A percentile compares a stretch with the other conserved stretches of the same genome.
These are phyloP conservation scores for Dioctria linearis DNA, from an alignment of 2,888 invertebrate species.

Conservation along the genomic window DNA sequence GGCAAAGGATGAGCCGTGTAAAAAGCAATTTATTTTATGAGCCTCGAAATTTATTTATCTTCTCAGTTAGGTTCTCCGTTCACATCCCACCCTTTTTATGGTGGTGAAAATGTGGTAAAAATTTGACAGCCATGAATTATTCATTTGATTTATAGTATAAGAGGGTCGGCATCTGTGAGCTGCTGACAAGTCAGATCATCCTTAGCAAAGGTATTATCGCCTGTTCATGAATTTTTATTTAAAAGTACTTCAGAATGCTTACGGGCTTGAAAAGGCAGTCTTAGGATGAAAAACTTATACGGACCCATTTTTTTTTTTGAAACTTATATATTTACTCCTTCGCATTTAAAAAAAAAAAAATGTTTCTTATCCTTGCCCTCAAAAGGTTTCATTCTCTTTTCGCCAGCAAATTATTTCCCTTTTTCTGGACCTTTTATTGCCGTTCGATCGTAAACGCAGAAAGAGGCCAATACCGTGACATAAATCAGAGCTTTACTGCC, in stretches of 20 bases:
- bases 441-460: slow-evolving; percentile 39
- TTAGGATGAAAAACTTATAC: slow-evolving; percentile 12
- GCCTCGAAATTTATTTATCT: slow-evolving; percentile 34
- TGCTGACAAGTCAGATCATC: slow-evolving; percentile 38
- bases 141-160: slow-evolving; percentile 35
- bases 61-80: slow-evolving; percentile 18
- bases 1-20: slow-evolving; percentile 4
- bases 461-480: slow-evolving; percentile 28
- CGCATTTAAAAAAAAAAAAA: not conserved
- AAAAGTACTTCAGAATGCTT: slow-evolving; percentile 4
- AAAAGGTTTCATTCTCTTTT: slow-evolving; percentile 9
- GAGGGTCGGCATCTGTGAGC: slow-evolving; percentile 24
- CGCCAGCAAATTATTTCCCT: slow-evolving; percentile 39
- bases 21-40: slow-evolving; percentile 44
- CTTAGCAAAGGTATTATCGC: slow-evolving; percentile 17
- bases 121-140: slow-evolving; percentile 46
- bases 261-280: slow-evolving; percentile 6
- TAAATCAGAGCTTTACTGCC: slow-evolving; percentile 44
- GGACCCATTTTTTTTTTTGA: not conserved
- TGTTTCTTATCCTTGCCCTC: slow-evolving; percentile 15
- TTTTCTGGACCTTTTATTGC: slow-evolving; percentile 42
- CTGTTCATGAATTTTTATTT: slow-evolving; percentile 45
- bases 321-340: not conserved
- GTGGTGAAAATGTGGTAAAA: slow-evolving; percentile 41
- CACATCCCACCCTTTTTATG: slow-evolving; percentile 8